Evolutionary conservation across 1,140 invertebrate species (phyloP).

Genomic region (Epicauta chinensis): DNA sequence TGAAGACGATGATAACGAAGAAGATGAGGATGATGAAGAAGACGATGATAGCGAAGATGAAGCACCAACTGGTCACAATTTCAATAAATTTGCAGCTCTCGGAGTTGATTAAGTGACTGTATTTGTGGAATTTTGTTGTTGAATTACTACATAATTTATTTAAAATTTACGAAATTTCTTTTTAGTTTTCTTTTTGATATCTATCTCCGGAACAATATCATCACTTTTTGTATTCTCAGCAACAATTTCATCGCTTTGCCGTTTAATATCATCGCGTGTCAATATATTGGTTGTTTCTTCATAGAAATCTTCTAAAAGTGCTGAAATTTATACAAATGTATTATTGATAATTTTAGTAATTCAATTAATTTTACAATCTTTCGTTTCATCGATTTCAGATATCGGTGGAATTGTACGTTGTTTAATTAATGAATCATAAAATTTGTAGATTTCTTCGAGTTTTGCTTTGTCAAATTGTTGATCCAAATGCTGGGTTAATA

Average conservation of each 20-base stretch:
- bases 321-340: constrained; percentile 13
- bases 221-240: constrained; percentile 16
- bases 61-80: background rate
- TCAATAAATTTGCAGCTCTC: constrained; percentile 36
- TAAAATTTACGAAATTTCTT: too few relatives aligned
- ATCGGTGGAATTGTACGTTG: constrained; percentile 11
- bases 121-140: background rate
- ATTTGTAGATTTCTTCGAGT: constrained; percentile 15
- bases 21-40: constrained; percentile 12
- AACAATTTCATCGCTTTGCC: constrained; percentile 35
- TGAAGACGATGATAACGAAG: constrained; percentile 1
- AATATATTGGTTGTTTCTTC: constrained; percentile 31
- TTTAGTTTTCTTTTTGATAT: background rate
- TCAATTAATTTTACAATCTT: constrained; percentile 25
- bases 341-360: background rate
- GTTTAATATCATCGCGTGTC: constrained; percentile 35
- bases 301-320: constrained; percentile 31
- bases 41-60: constrained; percentile 6
- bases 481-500: too few relatives aligned
- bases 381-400: constrained; percentile 12
- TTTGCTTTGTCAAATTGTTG: background rate
- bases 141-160: background rate
- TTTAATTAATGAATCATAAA: constrained; percentile 25
- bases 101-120: constrained; percentile 17
- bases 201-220: background rate